Evolutionary conservation across 2,888 invertebrate species (phyloP).

Genomic region (Amphipoea lucens): DNA sequence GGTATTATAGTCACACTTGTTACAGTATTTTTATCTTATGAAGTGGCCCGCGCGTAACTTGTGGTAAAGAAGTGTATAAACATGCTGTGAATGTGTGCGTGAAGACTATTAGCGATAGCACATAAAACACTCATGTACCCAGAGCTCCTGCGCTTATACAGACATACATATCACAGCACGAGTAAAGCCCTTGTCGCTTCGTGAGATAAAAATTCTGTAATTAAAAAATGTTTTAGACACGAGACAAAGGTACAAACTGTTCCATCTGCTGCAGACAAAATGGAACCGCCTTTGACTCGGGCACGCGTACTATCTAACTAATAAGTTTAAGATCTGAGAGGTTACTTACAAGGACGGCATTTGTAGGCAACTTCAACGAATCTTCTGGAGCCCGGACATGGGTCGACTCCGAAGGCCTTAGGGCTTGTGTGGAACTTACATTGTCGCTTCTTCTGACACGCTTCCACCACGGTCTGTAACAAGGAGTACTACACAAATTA

Average conservation of each 20-base stretch:
- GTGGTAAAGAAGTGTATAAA: too few species aligned
- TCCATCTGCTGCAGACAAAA: background rate
- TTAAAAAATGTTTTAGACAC: background rate
- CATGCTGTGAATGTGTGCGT: too few species aligned
- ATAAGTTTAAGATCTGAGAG: background rate
- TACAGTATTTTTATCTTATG: background rate
- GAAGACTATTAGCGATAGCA: too few species aligned
- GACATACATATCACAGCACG: background rate
- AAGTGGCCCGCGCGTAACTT: too few species aligned
- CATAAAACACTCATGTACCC: background rate
- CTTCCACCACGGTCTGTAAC: slow-evolving; percentile 98
- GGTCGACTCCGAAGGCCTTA: slow-evolving; percentile 96
- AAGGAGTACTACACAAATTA: slow-evolving; percentile 93
- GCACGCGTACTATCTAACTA: background rate
- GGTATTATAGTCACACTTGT: background rate
- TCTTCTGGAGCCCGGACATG: slow-evolving; percentile 97
- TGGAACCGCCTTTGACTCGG: background rate
- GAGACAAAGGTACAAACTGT: background rate
- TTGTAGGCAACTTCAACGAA: slow-evolving; percentile 99
- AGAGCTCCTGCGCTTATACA: background rate
- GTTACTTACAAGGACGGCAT: slow-evolving; percentile 98
- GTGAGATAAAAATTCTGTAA: background rate
- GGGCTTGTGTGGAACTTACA: slow-evolving; percentile 97
- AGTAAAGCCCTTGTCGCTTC: background rate
- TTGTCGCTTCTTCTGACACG: slow-evolving; percentile 97